phyloP scores from a whole-genome alignment of 37 sponge, comb jelly and placozoan genomes.

The Bolinopsis microptera region DNA sequence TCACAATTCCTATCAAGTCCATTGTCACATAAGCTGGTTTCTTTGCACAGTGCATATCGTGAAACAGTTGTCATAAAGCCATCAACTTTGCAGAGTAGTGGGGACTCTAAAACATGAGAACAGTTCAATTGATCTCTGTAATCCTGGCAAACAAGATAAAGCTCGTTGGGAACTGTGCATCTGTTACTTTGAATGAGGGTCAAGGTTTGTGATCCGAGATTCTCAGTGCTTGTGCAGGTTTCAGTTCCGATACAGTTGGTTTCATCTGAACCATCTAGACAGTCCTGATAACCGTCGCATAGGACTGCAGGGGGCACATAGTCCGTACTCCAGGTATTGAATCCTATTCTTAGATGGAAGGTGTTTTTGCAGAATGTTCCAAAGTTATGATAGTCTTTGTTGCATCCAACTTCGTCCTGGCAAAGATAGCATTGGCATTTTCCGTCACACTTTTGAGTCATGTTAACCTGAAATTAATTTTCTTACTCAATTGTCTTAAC shows the following conservation, averaged over 20 bases:
- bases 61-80: background rate
- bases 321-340: background rate
- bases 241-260: background rate
- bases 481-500: too few relatives aligned
- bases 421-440: background rate
- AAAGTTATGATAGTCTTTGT: background rate
- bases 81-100: slow-evolving; percentile 20
- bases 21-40: background rate
- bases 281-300: slow-evolving; percentile 8
- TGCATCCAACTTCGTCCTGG: slow-evolving; percentile 1
- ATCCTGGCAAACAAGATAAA: slow-evolving; percentile 2
- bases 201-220: background rate
- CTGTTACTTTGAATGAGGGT: background rate
- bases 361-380: background rate
- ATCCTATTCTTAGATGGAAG: background rate
- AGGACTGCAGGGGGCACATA: background rate
- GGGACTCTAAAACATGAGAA: background rate
- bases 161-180: slow-evolving; percentile 14
- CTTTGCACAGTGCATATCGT: background rate
- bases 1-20: background rate
- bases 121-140: slow-evolving; percentile 21
- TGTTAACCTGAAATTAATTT: background rate
- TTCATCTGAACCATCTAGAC: slow-evolving; percentile 2
- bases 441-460: background rate
- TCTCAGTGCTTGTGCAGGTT: background rate